Conservation (phyloP, 2,888 invertebrate species). For the Fragum whitleyi region DNA sequence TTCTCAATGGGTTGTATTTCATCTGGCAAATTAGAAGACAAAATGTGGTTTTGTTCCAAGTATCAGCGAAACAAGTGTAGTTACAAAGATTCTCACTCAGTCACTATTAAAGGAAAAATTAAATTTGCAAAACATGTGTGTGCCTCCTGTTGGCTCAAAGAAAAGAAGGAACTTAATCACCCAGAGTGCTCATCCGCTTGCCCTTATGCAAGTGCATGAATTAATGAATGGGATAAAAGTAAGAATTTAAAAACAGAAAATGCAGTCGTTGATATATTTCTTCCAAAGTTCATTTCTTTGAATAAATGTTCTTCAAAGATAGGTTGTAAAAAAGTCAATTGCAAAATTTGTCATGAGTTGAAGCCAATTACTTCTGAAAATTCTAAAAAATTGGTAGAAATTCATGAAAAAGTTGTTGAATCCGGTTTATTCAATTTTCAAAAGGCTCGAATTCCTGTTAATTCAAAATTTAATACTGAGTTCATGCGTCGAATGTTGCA, state of each 20-base stretch:
- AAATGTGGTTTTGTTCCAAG: conserved; percentile 5
- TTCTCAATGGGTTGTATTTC: not conserved
- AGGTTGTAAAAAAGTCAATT: no score
- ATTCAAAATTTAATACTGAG: not conserved
- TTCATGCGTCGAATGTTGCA: not conserved
- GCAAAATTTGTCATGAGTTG: no score
- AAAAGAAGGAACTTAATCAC: not conserved
- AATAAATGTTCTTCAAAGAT: no score
- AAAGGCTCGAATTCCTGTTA: not conserved
- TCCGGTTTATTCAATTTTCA: not conserved
- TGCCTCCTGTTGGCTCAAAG: conserved; percentile 4
- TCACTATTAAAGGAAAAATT: not conserved
- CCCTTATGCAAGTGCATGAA: not conserved
- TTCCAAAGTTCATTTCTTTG: no score
- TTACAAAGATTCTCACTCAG: not conserved
- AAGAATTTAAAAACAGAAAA: no score
- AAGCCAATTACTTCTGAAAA: no score
- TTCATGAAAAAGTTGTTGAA: not conserved
- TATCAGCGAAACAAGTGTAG: not conserved
- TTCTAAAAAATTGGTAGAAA: no score
- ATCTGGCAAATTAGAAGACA: not conserved
- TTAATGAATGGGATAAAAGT: no score
- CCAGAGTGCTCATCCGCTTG: conserved; percentile 4
- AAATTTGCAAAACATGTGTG: not conserved
- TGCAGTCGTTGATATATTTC: no score